A percentile compares a stretch with the other conserved stretches of the same genome.
phyloP scores from a whole-genome alignment of 2,888 invertebrate genomes.

The Dilophus febrilis region DNA sequence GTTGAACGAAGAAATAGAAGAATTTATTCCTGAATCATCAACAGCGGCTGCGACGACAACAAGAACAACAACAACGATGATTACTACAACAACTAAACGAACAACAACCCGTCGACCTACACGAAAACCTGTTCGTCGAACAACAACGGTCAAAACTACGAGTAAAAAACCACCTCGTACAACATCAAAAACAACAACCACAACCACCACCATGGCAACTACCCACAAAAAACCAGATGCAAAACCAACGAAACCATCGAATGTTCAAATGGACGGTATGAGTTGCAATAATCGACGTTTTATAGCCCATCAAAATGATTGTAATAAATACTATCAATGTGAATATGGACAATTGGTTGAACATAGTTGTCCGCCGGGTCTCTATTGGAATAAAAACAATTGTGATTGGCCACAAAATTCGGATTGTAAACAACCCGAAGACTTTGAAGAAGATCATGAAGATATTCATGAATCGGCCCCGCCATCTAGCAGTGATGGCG shows the following conservation, averaged over 20 bases:
- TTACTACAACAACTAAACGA: constrained; percentile 6
- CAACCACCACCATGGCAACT: constrained; percentile 5
- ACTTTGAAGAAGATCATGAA: constrained; percentile 12
- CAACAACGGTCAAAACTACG: constrained; percentile 11
- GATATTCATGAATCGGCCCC: constrained; percentile 14
- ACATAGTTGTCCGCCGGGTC: constrained; percentile 46
- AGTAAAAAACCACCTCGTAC: constrained; percentile 12
- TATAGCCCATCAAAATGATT: constrained; percentile 44
- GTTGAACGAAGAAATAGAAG: too few relatives aligned
- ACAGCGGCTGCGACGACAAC: constrained; percentile 7
- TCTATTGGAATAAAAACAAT: constrained; percentile 51
- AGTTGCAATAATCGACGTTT: constrained; percentile 25
- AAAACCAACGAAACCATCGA: not conserved
- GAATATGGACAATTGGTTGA: constrained; percentile 40
- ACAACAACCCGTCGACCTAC: constrained; percentile 2
- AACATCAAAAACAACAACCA: constrained; percentile 1
- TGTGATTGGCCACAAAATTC: constrained; percentile 69
- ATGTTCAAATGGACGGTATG: constrained; percentile 6
- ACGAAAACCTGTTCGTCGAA: constrained; percentile 3
- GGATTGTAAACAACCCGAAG: constrained; percentile 30
- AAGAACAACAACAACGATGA: constrained; percentile 6
- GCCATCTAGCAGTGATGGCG: too few relatives aligned
- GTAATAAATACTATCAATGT: constrained; percentile 65
- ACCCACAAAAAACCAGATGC: not conserved
- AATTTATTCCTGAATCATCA: constrained; percentile 5